Base-by-base conservation (phyloP, 2,888 invertebrate species). In the Athalia rosae region DNA sequence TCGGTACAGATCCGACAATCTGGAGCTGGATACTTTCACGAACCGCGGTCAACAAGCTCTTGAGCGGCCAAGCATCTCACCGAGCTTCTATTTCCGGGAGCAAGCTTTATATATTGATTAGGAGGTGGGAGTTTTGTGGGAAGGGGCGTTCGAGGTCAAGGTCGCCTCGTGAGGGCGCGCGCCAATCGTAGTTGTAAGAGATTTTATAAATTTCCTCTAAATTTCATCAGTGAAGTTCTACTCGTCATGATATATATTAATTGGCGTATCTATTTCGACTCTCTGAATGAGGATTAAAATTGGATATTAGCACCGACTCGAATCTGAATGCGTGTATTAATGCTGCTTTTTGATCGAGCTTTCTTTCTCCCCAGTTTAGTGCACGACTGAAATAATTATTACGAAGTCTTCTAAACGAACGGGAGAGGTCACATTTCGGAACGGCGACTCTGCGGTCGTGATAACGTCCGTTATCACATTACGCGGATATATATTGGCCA, bases 71-170 rank as follows among this genome's bases (percentile, higher is more conserved):
- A 59, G 74, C 28, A 62, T 74, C 45, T 45, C 61, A 48, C 15
- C 74, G 11, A 48, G 43, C 61, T 74, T 74, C 74, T 62, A 62
- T 74, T 61, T 59, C 61, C 62, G 61, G 74, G 58, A 48, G 61
- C 47, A 28, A 50, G 62, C 62, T 74, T 61, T 74, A 74, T 74
- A 48, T 74, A 74, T 74, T 61, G 74, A 74, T 74, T 43, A 74
- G 74, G 62, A 62, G 62, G 28, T 74, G 74, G 48, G 47, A 50
- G 47, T 59, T n/a, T 74, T 74, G 50, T 48, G 47, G 41, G 74
- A 61, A 62, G 61, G 74, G 74, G 74, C 61, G 28, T 41, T 28
- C 45, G 74, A 56, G 74, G 74, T 74, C 74, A 74, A 74, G 74
- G 74, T 28, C 50, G 41, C 48, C 41, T 74, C 11, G 41, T 28